Conservation (phyloP, 2,113 vertebrate genomes). For the Cettia cetti region DNA sequence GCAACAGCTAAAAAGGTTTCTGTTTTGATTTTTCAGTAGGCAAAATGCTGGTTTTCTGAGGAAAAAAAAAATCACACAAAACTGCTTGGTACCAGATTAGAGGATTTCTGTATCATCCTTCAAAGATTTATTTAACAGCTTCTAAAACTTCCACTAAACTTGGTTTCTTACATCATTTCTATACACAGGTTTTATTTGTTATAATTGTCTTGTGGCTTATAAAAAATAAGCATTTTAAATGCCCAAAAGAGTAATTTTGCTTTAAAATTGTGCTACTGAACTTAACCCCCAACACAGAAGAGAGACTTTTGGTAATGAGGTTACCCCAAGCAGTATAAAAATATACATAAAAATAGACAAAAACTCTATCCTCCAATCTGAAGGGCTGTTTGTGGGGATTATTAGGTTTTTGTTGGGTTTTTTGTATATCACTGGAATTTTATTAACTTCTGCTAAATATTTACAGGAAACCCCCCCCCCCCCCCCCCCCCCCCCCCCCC, state of each 20-base stretch:
- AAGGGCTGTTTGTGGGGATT: neutral
- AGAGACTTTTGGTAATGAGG: neutral
- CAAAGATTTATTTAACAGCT: neutral
- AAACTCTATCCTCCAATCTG: conserved; percentile 13
- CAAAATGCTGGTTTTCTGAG: neutral
- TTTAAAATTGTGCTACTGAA: conserved; percentile 11
- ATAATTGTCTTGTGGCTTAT: neutral
- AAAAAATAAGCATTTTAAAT: conserved; percentile 26
- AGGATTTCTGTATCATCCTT: neutral
- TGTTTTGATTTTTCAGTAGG: neutral
- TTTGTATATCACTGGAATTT: neutral
- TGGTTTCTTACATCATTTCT: neutral
- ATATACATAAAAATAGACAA: conserved; percentile 50
- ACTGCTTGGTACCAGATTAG: neutral
- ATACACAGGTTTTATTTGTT: neutral
- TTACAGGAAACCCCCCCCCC: neutral
- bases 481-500: neutral
- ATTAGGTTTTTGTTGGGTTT: neutral
- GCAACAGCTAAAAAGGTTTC: neutral
- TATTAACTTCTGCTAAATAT: conserved; percentile 1
- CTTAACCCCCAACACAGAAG: neutral
- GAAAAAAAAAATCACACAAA: neutral
- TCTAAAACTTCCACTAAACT: neutral
- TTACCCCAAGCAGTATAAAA: conserved; percentile 56
- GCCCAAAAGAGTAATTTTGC: conserved; percentile 10